Conservation (phyloP, 2,113 vertebrate genomes). For the Myocastor coypus region DNA sequence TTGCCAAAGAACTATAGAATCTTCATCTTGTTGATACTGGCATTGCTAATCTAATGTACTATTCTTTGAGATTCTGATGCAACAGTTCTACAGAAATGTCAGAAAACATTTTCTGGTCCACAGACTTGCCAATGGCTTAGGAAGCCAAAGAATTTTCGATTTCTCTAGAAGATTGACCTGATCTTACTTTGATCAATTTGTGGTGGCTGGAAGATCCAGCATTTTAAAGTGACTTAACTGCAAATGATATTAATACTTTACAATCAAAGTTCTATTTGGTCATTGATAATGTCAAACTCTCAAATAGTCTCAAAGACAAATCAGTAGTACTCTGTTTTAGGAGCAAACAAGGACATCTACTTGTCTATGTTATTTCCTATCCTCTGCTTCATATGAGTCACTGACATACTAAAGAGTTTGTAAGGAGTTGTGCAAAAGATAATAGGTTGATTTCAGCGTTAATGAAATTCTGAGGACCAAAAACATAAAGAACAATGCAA, state of each 20-base stretch:
- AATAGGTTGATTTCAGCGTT: not conserved
- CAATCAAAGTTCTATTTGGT: slow-evolving; percentile 39
- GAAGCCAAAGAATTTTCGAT: slow-evolving; percentile 58
- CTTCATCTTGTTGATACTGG: slow-evolving; percentile 54
- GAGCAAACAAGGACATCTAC: not conserved
- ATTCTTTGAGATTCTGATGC: slow-evolving; percentile 60
- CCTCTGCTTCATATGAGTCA: not conserved
- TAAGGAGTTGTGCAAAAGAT: not conserved
- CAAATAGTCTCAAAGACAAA: not conserved
- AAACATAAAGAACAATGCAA: not conserved
- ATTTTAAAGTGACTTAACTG: slow-evolving; percentile 58
- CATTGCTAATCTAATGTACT: not conserved
- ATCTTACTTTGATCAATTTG: slow-evolving; percentile 59
- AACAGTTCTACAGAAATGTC: slow-evolving; percentile 18
- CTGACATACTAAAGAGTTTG: not conserved
- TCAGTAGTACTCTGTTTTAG: not conserved
- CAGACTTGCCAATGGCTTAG: not conserved
- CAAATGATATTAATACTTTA: slow-evolving; percentile 46
- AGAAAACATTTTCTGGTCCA: slow-evolving; percentile 58
- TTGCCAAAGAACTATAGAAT: slow-evolving; percentile 58
- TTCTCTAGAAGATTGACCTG: slow-evolving; percentile 35
- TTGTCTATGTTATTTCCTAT: not conserved
- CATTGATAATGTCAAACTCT: not conserved
- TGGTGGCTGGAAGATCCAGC: slow-evolving; percentile 11
- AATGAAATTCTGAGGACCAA: not conserved